Percentiles rank a stretch among this genome's conserved stretches.
phyloP scores from a whole-genome alignment of 2,113 vertebrate species.

The Catharus bicknelli region DNA sequence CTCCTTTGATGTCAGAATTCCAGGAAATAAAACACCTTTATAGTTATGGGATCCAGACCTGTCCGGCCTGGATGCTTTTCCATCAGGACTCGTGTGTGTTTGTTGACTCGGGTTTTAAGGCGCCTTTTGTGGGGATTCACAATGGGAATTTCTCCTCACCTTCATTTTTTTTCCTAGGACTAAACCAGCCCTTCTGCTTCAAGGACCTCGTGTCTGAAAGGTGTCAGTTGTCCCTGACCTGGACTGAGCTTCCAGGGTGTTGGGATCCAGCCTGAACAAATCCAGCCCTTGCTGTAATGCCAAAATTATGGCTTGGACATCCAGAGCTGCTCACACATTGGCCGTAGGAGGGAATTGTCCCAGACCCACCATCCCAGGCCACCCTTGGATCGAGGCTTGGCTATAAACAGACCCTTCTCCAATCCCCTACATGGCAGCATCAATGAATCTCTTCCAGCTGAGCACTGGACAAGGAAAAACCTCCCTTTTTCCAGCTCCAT shows the following conservation, averaged over 20 bases:
- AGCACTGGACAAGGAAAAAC: not conserved
- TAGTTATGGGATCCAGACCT: conserved; percentile 71
- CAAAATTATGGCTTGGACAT: not conserved
- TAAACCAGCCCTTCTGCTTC: not conserved
- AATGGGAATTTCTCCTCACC: not conserved
- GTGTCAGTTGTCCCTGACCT: not conserved
- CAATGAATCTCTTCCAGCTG: not conserved
- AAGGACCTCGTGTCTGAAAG: not conserved
- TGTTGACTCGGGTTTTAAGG: not conserved
- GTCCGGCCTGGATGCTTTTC: conserved; percentile 40
- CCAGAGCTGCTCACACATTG: not conserved
- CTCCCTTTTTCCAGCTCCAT: not conserved
- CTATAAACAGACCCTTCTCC: not conserved
- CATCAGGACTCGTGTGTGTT: not conserved
- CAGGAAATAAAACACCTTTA: conserved; percentile 82
- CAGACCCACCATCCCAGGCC: not conserved
- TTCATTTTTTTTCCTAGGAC: not conserved
- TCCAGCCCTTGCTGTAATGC: too few relatives aligned
- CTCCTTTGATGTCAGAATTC: conserved; percentile 73
- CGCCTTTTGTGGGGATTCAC: not conserved
- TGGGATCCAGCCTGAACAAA: not conserved
- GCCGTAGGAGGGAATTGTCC: not conserved
- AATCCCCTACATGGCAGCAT: not conserved
- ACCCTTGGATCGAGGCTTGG: not conserved
- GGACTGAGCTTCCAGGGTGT: not conserved